phyloP scores from a whole-genome alignment of 2,113 vertebrate species.

The Boulengeromyrus knoepffleri region DNA sequence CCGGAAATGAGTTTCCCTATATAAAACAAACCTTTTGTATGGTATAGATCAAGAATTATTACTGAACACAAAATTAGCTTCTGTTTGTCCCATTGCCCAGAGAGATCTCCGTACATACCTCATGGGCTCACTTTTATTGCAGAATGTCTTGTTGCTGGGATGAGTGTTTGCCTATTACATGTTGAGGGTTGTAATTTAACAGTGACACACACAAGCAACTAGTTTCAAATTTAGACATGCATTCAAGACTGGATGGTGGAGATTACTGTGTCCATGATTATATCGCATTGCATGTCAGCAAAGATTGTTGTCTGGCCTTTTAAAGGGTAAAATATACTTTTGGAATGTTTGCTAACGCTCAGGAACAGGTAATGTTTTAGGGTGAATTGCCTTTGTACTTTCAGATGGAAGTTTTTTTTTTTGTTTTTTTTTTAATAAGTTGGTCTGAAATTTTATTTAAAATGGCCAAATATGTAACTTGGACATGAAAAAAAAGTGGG shows the following conservation, averaged over 20 bases:
- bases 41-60: background rate
- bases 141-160: background rate
- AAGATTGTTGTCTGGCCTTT: background rate
- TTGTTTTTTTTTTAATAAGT: background rate
- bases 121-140: background rate
- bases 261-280: background rate
- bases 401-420: background rate
- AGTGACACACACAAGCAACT: background rate
- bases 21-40: background rate
- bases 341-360: background rate
- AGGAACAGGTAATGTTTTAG: background rate
- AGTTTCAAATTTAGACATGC: background rate
- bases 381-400: background rate
- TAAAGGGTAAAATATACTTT: background rate
- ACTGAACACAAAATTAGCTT: background rate
- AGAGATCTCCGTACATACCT: background rate
- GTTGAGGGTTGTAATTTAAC: background rate
- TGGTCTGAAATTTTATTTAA: background rate
- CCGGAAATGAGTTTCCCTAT: background rate
- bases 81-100: background rate
- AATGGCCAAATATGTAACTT: background rate
- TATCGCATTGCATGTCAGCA: background rate
- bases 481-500: background rate
- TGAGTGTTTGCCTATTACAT: background rate
- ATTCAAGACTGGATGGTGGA: background rate